Base-by-base conservation (phyloP, 2,797 vertebrate species). In the Gymnopithys bicolor region DNA sequence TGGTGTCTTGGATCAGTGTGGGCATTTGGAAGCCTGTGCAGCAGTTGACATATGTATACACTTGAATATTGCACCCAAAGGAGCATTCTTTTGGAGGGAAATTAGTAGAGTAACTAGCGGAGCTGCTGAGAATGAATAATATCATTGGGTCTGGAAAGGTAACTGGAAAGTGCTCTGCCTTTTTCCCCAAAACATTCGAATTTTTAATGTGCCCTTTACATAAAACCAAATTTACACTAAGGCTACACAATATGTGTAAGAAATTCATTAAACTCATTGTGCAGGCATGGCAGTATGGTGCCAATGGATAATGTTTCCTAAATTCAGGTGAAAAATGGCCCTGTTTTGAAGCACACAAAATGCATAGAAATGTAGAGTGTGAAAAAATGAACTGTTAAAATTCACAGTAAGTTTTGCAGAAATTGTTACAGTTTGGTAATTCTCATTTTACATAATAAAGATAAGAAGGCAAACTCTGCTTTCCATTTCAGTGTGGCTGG, bases 51-150 rank as follows among this genome's bases (percentile, higher is more conserved):
- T 94, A 94, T 58, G 27, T 82, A 81, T 66, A 87, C 28, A 82
- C 92, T 94, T 56, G 63, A 75, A 91, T 96, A 94, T 86, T 95
- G 91, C 89, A 96, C 63, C 89, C 77, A 87, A 75, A 93, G 78
- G 84, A 95, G 43, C 4, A 15, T 84, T 93, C 58, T 90, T 90
- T 81, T 67, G 58, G 84, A 87, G 89, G 45, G 17, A 94, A 96
- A 93, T 94, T 87, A 95, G 89, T 41, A 78, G 73, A 87, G 48
- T 87, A 94, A 93, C 82, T 52, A 87, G 43, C 3, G 5, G 71
- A 91, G 59, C 89, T 89, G 91, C 74, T 35, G 82, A 89, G 69
- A 91, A 93, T 92, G 87, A 96, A 74, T 90, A 96, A 92, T 92
- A 75, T 56, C 79, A 53, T 67, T 93, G 48, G 87, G 70, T 89